phyloP scores from a whole-genome alignment of 2,888 invertebrate species.

The Lasioglossum zephyrum region DNA sequence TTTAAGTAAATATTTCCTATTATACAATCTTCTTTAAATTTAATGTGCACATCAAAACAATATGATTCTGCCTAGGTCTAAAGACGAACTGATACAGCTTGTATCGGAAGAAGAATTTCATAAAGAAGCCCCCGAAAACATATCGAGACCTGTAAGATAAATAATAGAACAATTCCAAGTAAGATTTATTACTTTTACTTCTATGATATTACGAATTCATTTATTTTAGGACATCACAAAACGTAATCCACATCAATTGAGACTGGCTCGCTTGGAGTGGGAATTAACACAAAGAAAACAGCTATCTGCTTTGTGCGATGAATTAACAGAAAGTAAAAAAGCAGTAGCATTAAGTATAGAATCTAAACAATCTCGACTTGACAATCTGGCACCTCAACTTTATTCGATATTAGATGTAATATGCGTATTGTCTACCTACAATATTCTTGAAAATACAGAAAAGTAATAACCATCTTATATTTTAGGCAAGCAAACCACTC shows the following conservation, averaged over 20 bases:
- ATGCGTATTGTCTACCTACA: neutral
- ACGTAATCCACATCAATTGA: constrained; percentile 91
- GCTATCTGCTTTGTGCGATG: constrained; percentile 90
- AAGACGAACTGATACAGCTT: constrained; percentile 96
- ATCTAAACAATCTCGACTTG: constrained; percentile 90
- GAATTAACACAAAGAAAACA: constrained; percentile 95
- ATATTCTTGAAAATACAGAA: neutral
- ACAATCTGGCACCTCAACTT: constrained; percentile 93
- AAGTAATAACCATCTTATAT: constrained; percentile 4
- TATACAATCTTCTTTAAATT: neutral
- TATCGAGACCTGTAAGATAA: constrained; percentile 88
- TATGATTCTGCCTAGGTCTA: constrained; percentile 87
- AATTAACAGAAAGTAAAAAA: constrained; percentile 91
- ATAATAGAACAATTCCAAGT: neutral
- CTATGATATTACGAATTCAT: neutral
- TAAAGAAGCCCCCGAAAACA: constrained; percentile 89
- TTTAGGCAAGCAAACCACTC: constrained; percentile 93
- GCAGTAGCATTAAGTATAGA: constrained; percentile 91
- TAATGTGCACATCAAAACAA: neutral
- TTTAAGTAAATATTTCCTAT: constrained; percentile 88
- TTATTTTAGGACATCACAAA: constrained; percentile 88
- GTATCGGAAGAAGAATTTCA: constrained; percentile 94
- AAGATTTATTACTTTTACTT: neutral
- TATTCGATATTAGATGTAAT: constrained; percentile 87
- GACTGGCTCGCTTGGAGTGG: constrained; percentile 95